A percentile compares a stretch with the other conserved stretches of the same genome.
Conservation (phyloP, 2,113 vertebrate genomes). For the Brachypodius melanocephalos region DNA sequence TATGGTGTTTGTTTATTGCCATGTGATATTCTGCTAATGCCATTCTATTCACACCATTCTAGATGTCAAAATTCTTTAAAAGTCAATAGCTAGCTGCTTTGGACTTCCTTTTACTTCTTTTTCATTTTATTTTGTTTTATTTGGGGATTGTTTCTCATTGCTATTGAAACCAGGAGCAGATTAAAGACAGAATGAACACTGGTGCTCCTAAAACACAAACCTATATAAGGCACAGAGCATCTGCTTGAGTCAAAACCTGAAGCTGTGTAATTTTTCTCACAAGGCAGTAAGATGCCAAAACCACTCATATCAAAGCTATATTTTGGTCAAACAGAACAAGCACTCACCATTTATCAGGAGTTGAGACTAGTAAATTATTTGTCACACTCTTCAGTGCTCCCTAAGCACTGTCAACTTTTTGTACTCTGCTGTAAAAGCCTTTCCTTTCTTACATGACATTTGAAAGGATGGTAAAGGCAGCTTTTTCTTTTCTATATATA, state of each 20-base stretch:
- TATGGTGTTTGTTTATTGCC: background rate
- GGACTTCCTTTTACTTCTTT: background rate
- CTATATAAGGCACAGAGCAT: background rate
- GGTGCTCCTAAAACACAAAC: background rate
- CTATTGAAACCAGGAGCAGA: background rate
- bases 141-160: background rate
- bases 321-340: slow-evolving; percentile 38
- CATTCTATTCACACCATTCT: background rate
- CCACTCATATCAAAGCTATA: slow-evolving; percentile 26
- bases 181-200: background rate
- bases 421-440: background rate
- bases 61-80: slow-evolving; percentile 4
- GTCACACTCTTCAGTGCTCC: background rate
- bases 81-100: background rate
- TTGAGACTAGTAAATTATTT: slow-evolving; percentile 29
- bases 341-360: slow-evolving; percentile 28
- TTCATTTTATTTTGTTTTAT: background rate
- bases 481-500: background rate
- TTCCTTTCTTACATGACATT: background rate
- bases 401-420: background rate
- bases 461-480: background rate
- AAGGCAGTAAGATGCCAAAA: slow-evolving; percentile 16
- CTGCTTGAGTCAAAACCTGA: slow-evolving; percentile 1
- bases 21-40: background rate
- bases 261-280: slow-evolving; percentile 8